Conservation (phyloP, 2,888 invertebrate species). For the Ophion ellenae region DNA sequence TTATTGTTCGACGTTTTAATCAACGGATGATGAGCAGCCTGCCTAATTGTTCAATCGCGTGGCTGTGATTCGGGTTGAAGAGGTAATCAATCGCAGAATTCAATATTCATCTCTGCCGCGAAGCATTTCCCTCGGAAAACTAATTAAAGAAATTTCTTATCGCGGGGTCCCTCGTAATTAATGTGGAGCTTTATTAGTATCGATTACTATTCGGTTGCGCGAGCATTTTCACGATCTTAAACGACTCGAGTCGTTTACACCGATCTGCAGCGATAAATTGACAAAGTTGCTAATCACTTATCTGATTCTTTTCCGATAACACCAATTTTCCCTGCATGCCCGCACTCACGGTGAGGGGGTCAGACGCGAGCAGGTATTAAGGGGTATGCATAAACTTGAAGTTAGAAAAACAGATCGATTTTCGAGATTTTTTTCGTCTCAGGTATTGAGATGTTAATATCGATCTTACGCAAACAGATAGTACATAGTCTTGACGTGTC, state of each 20-base stretch:
- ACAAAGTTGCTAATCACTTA: background rate
- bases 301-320: background rate
- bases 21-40: background rate
- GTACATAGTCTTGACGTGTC: no score
- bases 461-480: no score
- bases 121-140: background rate
- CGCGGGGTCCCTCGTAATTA: background rate
- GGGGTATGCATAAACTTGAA: no score
- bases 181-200: background rate
- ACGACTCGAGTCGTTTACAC: background rate
- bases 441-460: no score
- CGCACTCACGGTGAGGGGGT: background rate
- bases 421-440: no score
- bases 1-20: constrained; percentile 30
- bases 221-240: background rate
- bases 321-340: background rate
- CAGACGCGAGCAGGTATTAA: background rate
- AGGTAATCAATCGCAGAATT: background rate
- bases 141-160: constrained; percentile 19
- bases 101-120: background rate
- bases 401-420: no score
- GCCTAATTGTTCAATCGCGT: background rate
- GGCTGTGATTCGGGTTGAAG: background rate
- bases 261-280: background rate
- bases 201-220: background rate